These are phyloP conservation scores for Mesochorus sp. DNA, from an alignment of 2,888 invertebrate genomes.

Conservation along the genomic window DNA sequence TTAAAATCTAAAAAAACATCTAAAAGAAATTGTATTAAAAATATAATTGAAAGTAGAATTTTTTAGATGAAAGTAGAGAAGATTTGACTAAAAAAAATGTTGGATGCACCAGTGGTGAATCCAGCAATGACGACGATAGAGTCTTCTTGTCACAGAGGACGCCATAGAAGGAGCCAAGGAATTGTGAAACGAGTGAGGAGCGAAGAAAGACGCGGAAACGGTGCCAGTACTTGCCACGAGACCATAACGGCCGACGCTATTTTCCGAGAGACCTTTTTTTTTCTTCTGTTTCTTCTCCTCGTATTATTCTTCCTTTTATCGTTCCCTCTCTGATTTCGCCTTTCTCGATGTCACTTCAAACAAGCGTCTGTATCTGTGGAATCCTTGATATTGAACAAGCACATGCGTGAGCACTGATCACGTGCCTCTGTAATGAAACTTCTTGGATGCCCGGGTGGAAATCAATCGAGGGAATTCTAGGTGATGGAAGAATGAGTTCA, in stretches of 20 bases:
- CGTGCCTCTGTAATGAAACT: too few relatives aligned
- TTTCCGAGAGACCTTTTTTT: slow-evolving; percentile 75
- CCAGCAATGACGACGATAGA: slow-evolving; percentile 63
- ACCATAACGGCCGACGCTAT: slow-evolving; percentile 79
- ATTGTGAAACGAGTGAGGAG: slow-evolving; percentile 67
- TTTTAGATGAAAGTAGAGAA: too few relatives aligned
- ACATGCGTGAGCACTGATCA: too few relatives aligned
- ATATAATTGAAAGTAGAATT: neutral
- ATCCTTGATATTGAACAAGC: slow-evolving; percentile 63
- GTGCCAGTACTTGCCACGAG: slow-evolving; percentile 80
- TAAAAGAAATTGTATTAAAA: too few relatives aligned
- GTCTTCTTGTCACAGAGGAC: slow-evolving; percentile 53
- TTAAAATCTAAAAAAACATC: neutral
- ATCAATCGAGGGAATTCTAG: too few relatives aligned
- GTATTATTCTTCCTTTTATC: slow-evolving; percentile 53
- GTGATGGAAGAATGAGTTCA: too few relatives aligned
- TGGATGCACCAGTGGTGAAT: slow-evolving; percentile 15
- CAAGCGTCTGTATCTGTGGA: slow-evolving; percentile 43
- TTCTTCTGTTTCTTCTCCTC: too few relatives aligned
- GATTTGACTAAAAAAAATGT: slow-evolving; percentile 35
- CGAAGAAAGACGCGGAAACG: slow-evolving; percentile 81
- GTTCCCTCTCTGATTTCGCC: slow-evolving; percentile 49
- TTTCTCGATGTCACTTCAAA: slow-evolving; percentile 43
- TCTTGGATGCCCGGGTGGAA: too few relatives aligned
- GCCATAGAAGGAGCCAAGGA: slow-evolving; percentile 56